Evolutionary conservation across 2,888 invertebrate genomes (phyloP), one percentile per base, ranked within the genome.

Genomic region (Antheraea yamamai): DNA sequence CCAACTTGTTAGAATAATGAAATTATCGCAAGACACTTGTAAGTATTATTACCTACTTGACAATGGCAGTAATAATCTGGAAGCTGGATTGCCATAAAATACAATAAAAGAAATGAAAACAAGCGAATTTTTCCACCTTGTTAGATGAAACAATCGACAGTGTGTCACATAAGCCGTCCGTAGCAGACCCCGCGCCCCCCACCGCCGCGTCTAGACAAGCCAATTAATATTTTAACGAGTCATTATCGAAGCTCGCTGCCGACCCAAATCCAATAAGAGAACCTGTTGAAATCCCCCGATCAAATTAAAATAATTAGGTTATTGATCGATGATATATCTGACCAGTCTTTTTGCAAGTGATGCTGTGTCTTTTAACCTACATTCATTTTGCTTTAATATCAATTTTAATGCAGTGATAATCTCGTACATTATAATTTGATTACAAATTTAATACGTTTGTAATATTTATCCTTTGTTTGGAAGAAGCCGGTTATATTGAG

Each of bases 221-320:
- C 78, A 76, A 78, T 79, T 78, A 79, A 79, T 79, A 78, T 77
- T 76, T 75, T 74, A 78, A 75, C 74, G 76, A 73, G 64, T 73
- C 64, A 76, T 76, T 74, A 76, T 74, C 74, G 75, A 73, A 66
- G 75, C 55, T 52, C 66, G 64, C 39, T 75, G 61, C 72, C 73
- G 75, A 75, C 75, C 75, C 39, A 51, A 52, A 75, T 75, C 70
- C 70, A 26, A 68, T 70, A 74, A 74, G 39, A 39, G 58, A 66
- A 74, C 64, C 64, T 66, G 64, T 66, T 66, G 64, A 66, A 66
- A 66, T 66, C 16, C 16, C 64, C 64, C 26, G 26, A 26, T 66
- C 30, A 66, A 66, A 66, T 66, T 30, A 66, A 66, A 66, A 6
- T 66, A 66, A 66, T 66, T 66, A 66, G 64, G 30, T 66, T 47